Conservation (phyloP, 1,140 invertebrate species). For the Eueides isabella region DNA sequence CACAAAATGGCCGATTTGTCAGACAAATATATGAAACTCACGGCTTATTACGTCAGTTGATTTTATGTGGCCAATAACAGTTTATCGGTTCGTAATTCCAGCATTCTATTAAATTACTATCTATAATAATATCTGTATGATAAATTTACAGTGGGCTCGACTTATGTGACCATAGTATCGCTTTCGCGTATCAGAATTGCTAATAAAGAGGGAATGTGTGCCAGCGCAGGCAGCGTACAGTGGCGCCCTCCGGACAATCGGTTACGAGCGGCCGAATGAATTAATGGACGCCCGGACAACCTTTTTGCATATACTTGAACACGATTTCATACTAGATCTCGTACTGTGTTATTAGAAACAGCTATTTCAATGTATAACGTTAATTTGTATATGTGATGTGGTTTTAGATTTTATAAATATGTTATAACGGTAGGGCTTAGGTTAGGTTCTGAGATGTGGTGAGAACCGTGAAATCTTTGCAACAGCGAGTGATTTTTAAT, state of each 20-base stretch:
- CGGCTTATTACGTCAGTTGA: slow-evolving; percentile 70
- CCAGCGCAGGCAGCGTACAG: slow-evolving; percentile 51
- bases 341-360: slow-evolving; percentile 18
- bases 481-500: too few relatives aligned
- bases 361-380: slow-evolving; percentile 9
- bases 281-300: slow-evolving; percentile 43
- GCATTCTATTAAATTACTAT: slow-evolving; percentile 69
- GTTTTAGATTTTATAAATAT: neutral
- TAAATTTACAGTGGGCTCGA: slow-evolving; percentile 66
- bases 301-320: slow-evolving; percentile 35
- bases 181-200: slow-evolving; percentile 76
- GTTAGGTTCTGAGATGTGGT: too few relatives aligned
- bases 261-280: slow-evolving; percentile 44
- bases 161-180: slow-evolving; percentile 71
- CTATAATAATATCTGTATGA: slow-evolving; percentile 65
- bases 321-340: slow-evolving; percentile 23
- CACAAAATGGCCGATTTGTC: slow-evolving; percentile 70
- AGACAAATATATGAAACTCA: slow-evolving; percentile 73
- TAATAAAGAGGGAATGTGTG: slow-evolving; percentile 73
- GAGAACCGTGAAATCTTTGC: too few relatives aligned
- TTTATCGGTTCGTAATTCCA: slow-evolving; percentile 66
- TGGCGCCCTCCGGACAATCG: slow-evolving; percentile 60
- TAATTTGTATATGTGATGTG: neutral
- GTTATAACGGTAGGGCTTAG: neutral
- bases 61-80: slow-evolving; percentile 68